A percentile compares a stretch with the other conserved stretches of the same genome.
These are phyloP conservation scores for Eremobia ochroleuca DNA, from an alignment of 2,888 invertebrate species.

Conservation along the genomic window DNA sequence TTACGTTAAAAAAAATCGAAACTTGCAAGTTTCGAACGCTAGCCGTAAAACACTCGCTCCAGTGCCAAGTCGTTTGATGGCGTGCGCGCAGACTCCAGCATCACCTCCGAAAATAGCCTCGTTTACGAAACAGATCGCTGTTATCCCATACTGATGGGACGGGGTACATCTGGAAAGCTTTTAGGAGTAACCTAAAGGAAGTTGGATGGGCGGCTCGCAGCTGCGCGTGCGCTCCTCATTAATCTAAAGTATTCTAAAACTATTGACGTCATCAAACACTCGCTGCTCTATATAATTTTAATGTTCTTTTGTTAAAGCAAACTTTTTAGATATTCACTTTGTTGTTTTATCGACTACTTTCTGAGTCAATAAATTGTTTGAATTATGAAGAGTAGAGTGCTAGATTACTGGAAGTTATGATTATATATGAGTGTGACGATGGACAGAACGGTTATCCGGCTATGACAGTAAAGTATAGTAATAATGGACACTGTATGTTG, in stretches of 20 bases:
- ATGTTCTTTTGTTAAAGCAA: constrained; percentile 36
- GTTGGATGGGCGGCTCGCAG: constrained; percentile 64
- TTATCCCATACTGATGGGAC: constrained; percentile 72
- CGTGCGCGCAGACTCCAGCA: constrained; percentile 84
- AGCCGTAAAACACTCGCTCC: constrained; percentile 87
- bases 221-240: constrained; percentile 63
- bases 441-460: neutral
- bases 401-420: constrained; percentile 9
- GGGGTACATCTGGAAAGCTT: constrained; percentile 77
- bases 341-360: constrained; percentile 18
- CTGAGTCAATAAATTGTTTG: constrained; percentile 22
- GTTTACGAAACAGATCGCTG: constrained; percentile 80
- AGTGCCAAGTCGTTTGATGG: constrained; percentile 89
- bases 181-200: constrained; percentile 65
- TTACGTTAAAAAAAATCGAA: constrained; percentile 56
- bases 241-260: constrained; percentile 57
- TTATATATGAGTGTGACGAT: neutral
- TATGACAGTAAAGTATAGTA: neutral
- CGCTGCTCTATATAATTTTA: constrained; percentile 36
- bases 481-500: neutral
- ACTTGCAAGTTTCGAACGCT: constrained; percentile 82
- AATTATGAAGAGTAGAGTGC: constrained; percentile 16
- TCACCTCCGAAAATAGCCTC: constrained; percentile 88
- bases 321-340: constrained; percentile 33
- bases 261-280: constrained; percentile 65